Evolutionary conservation across 2,113 vertebrate genomes (phyloP).

Genomic region (Otolemur garnettii): DNA sequence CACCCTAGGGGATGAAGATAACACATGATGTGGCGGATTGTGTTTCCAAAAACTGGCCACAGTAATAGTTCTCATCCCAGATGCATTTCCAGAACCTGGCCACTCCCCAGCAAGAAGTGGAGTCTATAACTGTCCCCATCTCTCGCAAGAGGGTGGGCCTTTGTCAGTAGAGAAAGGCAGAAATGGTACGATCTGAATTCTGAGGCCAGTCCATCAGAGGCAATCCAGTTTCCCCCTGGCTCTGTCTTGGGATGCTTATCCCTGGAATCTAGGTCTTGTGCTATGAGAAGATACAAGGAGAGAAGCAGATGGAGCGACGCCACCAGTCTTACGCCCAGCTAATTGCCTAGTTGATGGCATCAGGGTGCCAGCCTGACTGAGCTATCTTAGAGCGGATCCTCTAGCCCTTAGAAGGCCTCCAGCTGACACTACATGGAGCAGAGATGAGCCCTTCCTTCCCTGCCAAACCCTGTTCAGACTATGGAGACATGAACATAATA

Average conservation of each 20-base stretch:
- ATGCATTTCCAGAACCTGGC: background rate
- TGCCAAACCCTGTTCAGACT: background rate
- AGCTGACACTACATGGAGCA: background rate
- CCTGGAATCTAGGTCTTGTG: background rate
- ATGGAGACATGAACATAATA: background rate
- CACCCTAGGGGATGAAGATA: background rate
- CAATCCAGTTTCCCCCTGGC: background rate
- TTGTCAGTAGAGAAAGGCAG: background rate
- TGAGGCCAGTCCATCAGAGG: background rate
- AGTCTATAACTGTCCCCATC: background rate
- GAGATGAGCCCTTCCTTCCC: background rate
- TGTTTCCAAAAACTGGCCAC: background rate
- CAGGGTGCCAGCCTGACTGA: background rate
- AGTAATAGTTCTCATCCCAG: background rate
- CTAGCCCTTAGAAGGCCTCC: background rate
- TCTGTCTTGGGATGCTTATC: background rate
- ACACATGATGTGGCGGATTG: no score
- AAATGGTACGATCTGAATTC: background rate
- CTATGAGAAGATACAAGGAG: background rate
- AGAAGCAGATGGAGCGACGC: background rate
- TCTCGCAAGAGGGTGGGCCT: background rate
- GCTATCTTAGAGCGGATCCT: background rate
- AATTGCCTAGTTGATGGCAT: background rate
- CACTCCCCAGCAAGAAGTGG: background rate
- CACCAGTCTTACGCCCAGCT: rapidly evolving